Conservation (phyloP, 2,888 invertebrate genomes). For the Oconnorella tubifera region DNA sequence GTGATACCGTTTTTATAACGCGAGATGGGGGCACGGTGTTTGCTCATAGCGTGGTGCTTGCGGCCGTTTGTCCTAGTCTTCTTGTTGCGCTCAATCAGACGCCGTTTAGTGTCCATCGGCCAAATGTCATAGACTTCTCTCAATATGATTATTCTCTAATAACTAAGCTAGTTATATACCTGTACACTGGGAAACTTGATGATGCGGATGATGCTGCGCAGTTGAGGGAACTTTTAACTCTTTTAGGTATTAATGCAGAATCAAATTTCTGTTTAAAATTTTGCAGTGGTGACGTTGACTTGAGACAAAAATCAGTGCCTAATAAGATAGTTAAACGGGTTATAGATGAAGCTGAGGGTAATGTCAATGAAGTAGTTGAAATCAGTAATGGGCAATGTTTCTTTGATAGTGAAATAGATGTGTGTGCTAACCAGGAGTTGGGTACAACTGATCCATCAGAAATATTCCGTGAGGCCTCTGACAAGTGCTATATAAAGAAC, state of each 20-base stretch:
- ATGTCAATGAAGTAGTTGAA: too few species aligned
- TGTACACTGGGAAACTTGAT: constrained; percentile 1
- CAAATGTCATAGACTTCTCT: background rate
- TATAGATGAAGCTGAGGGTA: too few species aligned
- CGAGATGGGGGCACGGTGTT: constrained; percentile 1
- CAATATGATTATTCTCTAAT: background rate
- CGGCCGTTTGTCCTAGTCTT: constrained; percentile 3
- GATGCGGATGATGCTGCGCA: background rate
- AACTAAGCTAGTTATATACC: background rate
- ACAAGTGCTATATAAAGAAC: too few species aligned
- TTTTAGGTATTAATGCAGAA: background rate
- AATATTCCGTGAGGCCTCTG: too few species aligned
- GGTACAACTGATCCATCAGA: too few species aligned
- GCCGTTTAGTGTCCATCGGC: background rate
- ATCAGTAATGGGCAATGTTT: too few species aligned
- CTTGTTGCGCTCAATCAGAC: constrained; percentile 4
- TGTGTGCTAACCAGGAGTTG: too few species aligned
- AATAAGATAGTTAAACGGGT: too few species aligned
- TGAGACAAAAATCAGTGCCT: too few species aligned
- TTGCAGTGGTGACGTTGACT: too few species aligned
- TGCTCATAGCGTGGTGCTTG: constrained; percentile 12
- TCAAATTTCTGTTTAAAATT: too few species aligned
- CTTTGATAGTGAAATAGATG: too few species aligned
- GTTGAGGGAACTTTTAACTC: background rate
- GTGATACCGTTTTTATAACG: constrained; percentile 10